A percentile compares a stretch with the other conserved stretches of the same genome.
Evolutionary conservation across 2,797 vertebrate genomes (phyloP).

Genomic region (Anas georgica): DNA sequence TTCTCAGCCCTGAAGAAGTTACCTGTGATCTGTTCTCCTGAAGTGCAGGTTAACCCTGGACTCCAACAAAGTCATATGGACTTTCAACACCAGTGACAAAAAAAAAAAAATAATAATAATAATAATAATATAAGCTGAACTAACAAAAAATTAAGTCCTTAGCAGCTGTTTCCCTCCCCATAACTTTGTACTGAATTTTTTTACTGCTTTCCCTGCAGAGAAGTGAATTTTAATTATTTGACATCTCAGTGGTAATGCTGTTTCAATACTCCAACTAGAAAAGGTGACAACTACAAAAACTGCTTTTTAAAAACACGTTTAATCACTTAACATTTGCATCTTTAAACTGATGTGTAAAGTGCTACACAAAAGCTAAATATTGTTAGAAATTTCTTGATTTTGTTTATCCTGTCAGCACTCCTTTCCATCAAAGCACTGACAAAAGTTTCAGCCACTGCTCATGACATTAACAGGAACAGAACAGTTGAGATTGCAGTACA

Average conservation of each 20-base stretch:
- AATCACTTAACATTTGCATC: neutral
- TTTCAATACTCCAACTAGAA: neutral
- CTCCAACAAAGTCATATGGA: neutral
- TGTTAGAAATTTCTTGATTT: neutral
- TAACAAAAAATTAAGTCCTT: neutral
- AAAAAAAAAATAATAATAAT: neutral
- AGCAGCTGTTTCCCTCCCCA: neutral
- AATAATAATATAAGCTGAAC: neutral
- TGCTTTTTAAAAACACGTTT: neutral
- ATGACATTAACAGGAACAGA: neutral
- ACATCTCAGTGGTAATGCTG: rapidly evolving
- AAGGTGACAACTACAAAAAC: neutral
- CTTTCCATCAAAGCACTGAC: conserved; percentile 19
- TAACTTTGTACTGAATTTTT: neutral
- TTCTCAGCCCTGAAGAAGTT: neutral
- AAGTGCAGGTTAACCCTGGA: neutral
- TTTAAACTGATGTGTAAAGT: neutral
- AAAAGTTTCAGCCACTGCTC: neutral
- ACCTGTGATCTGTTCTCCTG: neutral
- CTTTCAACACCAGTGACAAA: neutral
- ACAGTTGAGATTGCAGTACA: conserved; percentile 24
- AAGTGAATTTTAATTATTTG: conserved; percentile 13
- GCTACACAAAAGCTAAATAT: neutral
- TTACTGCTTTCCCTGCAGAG: neutral
- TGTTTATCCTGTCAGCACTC: neutral